Conservation (phyloP, 2,888 invertebrate genomes). For the Entomobrya proxima region DNA sequence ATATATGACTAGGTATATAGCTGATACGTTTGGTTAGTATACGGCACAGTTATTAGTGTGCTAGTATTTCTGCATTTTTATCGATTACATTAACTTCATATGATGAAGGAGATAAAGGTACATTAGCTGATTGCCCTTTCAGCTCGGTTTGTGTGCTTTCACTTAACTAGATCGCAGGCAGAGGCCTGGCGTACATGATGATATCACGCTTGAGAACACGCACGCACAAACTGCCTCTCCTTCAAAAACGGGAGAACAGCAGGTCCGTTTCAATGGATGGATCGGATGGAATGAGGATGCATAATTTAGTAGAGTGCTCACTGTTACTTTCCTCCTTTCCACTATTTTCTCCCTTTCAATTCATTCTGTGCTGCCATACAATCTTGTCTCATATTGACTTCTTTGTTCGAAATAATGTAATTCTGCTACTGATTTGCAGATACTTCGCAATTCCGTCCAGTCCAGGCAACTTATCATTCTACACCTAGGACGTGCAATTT, state of each 20-base stretch:
- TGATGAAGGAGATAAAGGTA: neutral
- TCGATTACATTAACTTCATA: neutral
- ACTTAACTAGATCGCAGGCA: neutral
- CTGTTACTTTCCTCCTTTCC: neutral
- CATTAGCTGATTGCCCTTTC: constrained; percentile 7
- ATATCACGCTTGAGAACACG: no score
- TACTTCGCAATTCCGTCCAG: neutral
- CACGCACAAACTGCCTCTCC: neutral
- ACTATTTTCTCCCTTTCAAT: neutral
- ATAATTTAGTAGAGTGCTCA: constrained; percentile 19
- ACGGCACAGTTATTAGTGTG: no score
- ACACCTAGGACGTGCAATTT: no score
- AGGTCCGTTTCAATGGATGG: neutral
- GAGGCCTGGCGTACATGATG: no score
- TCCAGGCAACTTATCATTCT: no score
- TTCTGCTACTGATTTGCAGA: neutral
- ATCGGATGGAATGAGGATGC: constrained; percentile 1
- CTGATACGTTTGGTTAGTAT: no score
- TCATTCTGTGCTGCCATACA: neutral
- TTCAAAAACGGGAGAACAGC: neutral
- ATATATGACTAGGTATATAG: no score
- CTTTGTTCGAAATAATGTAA: neutral
- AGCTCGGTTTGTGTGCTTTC: neutral
- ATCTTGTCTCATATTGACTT: neutral
- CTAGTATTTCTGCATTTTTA: neutral